A percentile compares a stretch with the other conserved stretches of the same genome.
These are phyloP conservation scores for Papilio polytes DNA, from an alignment of 1,140 invertebrate species.

Conservation along the genomic window DNA sequence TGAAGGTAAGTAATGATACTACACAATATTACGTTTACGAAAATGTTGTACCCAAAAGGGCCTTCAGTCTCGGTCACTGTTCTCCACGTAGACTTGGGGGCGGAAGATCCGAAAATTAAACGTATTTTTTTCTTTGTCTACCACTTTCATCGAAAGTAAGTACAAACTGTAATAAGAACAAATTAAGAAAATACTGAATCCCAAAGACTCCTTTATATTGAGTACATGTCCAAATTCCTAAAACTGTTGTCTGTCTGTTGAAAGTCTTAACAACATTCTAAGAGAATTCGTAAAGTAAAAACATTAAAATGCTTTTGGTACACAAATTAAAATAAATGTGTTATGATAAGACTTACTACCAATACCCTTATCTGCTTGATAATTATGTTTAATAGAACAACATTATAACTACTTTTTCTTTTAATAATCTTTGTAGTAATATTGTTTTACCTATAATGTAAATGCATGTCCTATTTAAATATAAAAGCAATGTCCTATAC, in stretches of 20 bases:
- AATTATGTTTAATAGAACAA: not conserved
- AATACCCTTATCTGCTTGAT: not conserved
- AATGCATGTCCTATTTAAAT: too few relatives aligned
- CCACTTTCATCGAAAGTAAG: not conserved
- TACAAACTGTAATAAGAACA: not conserved
- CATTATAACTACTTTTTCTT: not conserved
- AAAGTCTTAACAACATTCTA: too few relatives aligned
- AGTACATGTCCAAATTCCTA: not conserved
- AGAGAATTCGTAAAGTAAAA: not conserved
- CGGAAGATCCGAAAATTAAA: slow-evolving; percentile 16
- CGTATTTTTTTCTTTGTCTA: not conserved
- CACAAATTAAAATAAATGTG: not conserved
- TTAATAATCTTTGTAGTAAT: not conserved
- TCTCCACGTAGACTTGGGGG: slow-evolving; percentile 38
- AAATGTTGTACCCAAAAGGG: not conserved
- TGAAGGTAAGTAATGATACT: slow-evolving; percentile 89
- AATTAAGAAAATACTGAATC: not conserved
- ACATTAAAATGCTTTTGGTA: not conserved
- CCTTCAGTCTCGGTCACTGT: slow-evolving; percentile 22
- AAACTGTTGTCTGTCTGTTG: not conserved
- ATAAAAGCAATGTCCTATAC: not conserved
- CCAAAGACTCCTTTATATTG: not conserved
- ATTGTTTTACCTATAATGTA: not conserved
- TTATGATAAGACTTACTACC: slow-evolving; percentile 5
- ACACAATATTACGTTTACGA: not conserved